Evolutionary conservation across 2,797 vertebrate species (phyloP), one percentile per base, ranked within the genome.

Genomic region (Brachyalestes nurse): DNA sequence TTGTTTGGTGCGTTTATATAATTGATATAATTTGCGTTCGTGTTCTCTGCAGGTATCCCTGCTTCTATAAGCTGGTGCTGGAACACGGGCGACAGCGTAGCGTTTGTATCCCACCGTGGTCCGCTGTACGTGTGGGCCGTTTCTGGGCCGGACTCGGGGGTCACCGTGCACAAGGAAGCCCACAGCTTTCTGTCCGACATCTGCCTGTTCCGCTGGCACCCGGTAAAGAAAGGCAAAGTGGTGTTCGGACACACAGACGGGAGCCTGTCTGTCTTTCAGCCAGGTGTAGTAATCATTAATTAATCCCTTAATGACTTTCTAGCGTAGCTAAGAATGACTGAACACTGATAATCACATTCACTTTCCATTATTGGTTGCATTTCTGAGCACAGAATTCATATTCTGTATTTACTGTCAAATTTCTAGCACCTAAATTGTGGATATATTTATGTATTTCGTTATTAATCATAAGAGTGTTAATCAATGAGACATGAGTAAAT

Each of bases 131-230:
- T 98, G 61, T 99, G 98, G 98, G 95, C 93, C 49, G 88, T 96
- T 47, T 95, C 95, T 1, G 96, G 96, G 76, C 86, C 94, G 0
- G 96, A 97, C 14, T 90, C 91, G 0, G 96, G 96, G 2, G 95
- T 99, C 53, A 95, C 93, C 0, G 93, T 96, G 6, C 97, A 99
- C 80, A 97, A 95, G 86, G 98, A 99, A 6, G 97, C 97, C 19
- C 97, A 99, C 76, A 96, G 96, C 87, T 99, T 99, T 90, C 89
- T 97, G 72, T 97, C 97, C 0, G 97, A 99, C 82, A 96, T 99
- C 89, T 96, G 95, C 78, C 89, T 97, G 2, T 99, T 99, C 90
- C 92, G 98, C 75, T 99, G 98, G 97, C 97, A 99, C 80, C 95
- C 96, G 0, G 90, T 92, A 78, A 97, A 96, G 89, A 97, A 94